Evolutionary conservation across 1,140 invertebrate species (phyloP).

Genomic region (Orius laevigatus): DNA sequence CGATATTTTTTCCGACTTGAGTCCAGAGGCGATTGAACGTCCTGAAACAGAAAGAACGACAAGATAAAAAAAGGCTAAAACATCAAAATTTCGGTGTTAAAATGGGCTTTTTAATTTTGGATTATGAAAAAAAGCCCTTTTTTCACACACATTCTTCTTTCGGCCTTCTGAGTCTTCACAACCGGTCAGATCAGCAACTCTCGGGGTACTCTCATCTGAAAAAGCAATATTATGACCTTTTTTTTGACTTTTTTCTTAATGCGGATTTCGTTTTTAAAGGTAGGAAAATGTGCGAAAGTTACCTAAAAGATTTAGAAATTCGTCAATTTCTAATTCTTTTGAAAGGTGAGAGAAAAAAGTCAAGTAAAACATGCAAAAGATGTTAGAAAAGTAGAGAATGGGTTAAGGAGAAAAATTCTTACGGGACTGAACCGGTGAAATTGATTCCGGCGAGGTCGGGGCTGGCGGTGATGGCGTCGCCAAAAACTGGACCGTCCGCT

Average conservation of each 20-base stretch:
- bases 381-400: too few species aligned
- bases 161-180: too few species aligned
- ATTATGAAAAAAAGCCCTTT: neutral
- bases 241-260: too few species aligned
- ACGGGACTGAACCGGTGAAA: slow-evolving; percentile 92
- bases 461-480: slow-evolving; percentile 73
- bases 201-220: too few species aligned
- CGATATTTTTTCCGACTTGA: slow-evolving; percentile 79
- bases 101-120: neutral
- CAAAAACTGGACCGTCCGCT: slow-evolving; percentile 87
- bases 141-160: too few species aligned
- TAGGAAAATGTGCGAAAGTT: neutral
- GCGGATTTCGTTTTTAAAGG: too few species aligned
- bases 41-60: slow-evolving; percentile 30
- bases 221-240: too few species aligned
- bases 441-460: slow-evolving; percentile 84
- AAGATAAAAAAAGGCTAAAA: neutral
- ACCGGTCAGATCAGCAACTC: too few species aligned
- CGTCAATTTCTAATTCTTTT: neutral
- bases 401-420: slow-evolving; percentile 25
- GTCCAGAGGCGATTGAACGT: slow-evolving; percentile 90
- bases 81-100: neutral
- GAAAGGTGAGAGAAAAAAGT: too few species aligned
- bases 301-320: neutral
- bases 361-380: too few species aligned